Conservation (phyloP, 1,140 invertebrate species). For the Drosophila mayri region DNA sequence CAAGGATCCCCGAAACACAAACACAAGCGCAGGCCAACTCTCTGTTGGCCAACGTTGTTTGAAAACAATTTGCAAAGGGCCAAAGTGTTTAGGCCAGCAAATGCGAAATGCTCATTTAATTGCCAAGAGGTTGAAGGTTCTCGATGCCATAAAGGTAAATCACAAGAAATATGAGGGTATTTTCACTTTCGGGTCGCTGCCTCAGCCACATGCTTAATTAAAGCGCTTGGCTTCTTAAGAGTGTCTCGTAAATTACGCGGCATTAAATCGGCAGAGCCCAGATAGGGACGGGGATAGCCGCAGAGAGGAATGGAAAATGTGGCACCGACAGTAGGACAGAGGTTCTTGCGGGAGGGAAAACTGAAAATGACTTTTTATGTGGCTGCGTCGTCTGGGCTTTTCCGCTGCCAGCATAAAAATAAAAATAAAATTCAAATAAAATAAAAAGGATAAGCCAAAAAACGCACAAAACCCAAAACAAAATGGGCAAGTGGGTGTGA, state of each 20-base stretch:
- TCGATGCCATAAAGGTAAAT: conserved; percentile 76
- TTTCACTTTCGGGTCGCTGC: conserved; percentile 82
- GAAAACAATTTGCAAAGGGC: conserved; percentile 61
- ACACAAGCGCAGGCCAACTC: conserved; percentile 32
- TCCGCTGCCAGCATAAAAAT: conserved; percentile 77
- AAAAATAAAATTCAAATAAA: conserved; percentile 83
- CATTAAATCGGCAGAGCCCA: conserved; percentile 68
- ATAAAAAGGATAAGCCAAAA: conserved; percentile 82
- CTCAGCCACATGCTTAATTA: conserved; percentile 81
- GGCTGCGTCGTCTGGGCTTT: conserved; percentile 54
- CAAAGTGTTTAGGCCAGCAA: conserved; percentile 68
- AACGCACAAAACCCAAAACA: conserved; percentile 71
- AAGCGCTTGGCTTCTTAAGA: conserved; percentile 81
- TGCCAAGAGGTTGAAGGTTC: conserved; percentile 43
- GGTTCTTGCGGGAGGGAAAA: conserved; percentile 40
- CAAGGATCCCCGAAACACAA: conserved; percentile 16
- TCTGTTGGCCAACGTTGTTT: conserved; percentile 36
- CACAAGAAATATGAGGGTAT: conserved; percentile 82
- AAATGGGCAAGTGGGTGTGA: conserved; percentile 37
- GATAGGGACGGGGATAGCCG: conserved; percentile 14
- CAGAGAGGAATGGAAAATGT: background rate
- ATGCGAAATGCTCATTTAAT: conserved; percentile 77
- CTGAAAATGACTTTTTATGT: conserved; percentile 82
- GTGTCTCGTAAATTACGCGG: conserved; percentile 80
- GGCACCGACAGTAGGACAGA: conserved; percentile 3